Evolutionary conservation across 2,113 vertebrate genomes (phyloP), one percentile per base, ranked within the genome.

Genomic region (Australoheros scitulus): DNA sequence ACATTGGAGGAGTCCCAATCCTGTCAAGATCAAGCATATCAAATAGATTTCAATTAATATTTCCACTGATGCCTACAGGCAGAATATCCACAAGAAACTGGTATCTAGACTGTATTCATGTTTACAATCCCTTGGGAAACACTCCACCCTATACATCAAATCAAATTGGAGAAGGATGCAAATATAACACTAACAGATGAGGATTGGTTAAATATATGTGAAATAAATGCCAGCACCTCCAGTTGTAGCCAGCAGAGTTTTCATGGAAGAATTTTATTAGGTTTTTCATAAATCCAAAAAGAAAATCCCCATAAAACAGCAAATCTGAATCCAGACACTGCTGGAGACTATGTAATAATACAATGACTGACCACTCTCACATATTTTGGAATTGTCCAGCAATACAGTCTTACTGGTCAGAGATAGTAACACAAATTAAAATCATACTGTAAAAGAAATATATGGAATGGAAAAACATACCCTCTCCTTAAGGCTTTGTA

Each of bases 1-100:
- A 98, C 94, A 64, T 94, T 76, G 32, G 98, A 97, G 56, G 98
- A 97, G 91, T 99, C 97, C 97, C 98, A 99, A 82, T 99, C 98
- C 98, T 99, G 92, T 38, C 34, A 61, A 80, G 20, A 79, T 26
- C 26, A 79, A 80, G 24, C n/a, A 58, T 20, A 64, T 20, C 14
- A 56, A 41, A 47, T 6, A 65, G 43, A 80, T 43, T 79, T 57
- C 9, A 74, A 7, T 70, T 7, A 5, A 43, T 43, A 50, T 50
- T 70, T 70, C 52, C 24, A 70, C 11, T 13, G 43, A 70, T 70
- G 29, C 17, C 5, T 2, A 70, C 65, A 50, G 6, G 43, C 24
- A n/a, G 5, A 38, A 63, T 15, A 50, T 70, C 43, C 15, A 50
- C 9, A 70, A 50, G 9, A 70, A 70, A 50, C 65, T 70, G 43